A percentile compares a stretch with the other conserved stretches of the same genome.
Evolutionary conservation across 2,113 vertebrate species (phyloP).

Genomic region (Litocranius walleri): DNA sequence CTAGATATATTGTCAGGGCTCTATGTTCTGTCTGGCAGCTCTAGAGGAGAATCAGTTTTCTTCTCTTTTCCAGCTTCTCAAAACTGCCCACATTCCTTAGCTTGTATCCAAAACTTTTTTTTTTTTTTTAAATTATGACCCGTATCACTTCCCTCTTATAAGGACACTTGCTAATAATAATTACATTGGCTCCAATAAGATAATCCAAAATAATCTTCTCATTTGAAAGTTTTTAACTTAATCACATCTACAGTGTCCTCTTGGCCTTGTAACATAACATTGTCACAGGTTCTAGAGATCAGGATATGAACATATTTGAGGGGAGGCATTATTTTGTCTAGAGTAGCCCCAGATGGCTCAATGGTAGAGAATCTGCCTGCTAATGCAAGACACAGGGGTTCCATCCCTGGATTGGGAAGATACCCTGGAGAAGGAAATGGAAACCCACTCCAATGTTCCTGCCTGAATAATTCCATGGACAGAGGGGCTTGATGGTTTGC

Average conservation of each 20-base stretch:
- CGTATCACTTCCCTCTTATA: not conserved
- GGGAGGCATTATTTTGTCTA: not conserved
- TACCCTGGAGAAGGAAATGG: not conserved
- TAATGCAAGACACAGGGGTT: not conserved
- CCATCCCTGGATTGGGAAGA: not conserved
- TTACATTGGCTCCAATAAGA: rapidly evolving
- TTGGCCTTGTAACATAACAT: not conserved
- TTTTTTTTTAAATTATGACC: not conserved
- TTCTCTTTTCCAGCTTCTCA: not conserved
- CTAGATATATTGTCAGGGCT: not conserved
- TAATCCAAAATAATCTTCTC: not conserved
- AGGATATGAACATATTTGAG: not conserved
- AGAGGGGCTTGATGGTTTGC: not conserved
- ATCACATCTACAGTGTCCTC: not conserved
- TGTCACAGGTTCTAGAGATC: not conserved
- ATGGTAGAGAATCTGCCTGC: not conserved
- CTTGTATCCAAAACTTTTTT: not conserved
- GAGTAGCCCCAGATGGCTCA: not conserved
- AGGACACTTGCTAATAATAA: not conserved
- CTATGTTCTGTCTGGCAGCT: not conserved
- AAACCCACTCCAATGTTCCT: not conserved
- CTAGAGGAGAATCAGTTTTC: not conserved
- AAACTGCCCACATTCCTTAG: not conserved
- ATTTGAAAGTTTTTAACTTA: not conserved
- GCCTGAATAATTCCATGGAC: not conserved